Evolutionary conservation across 2,888 invertebrate species (phyloP).

Genomic region (Gryllus longicercus): DNA sequence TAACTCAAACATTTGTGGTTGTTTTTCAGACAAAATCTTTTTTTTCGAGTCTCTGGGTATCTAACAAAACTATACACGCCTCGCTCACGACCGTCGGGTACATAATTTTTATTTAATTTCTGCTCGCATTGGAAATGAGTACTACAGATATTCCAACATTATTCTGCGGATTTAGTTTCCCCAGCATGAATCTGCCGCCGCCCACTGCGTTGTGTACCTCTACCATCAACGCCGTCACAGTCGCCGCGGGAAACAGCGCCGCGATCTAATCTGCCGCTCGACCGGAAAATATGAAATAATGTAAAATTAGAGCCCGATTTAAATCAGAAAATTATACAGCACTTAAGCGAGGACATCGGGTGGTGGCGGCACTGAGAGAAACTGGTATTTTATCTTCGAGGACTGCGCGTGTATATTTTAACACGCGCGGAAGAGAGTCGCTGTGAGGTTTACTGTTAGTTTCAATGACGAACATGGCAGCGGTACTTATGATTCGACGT

Average conservation of each 20-base stretch:
- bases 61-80: no score
- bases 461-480: background rate
- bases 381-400: slow-evolving; percentile 4
- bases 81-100: no score
- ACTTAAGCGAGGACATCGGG: background rate
- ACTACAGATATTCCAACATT: no score
- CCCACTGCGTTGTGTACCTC: no score
- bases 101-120: no score
- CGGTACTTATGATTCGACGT: no score
- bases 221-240: background rate
- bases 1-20: no score
- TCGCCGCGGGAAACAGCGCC: background rate
- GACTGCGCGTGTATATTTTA: background rate
- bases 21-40: no score
- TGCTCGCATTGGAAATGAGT: no score
- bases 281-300: slow-evolving; percentile 11
- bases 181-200: no score
- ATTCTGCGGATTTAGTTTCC: no score
- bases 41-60: no score
- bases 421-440: background rate
- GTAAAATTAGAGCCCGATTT: slow-evolving; percentile 9
- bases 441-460: background rate
- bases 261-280: background rate
- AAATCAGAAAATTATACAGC: slow-evolving; percentile 1
- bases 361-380: background rate